Conservation (phyloP, 2,888 invertebrate species). For the Hirtodrosophila cameraria region DNA sequence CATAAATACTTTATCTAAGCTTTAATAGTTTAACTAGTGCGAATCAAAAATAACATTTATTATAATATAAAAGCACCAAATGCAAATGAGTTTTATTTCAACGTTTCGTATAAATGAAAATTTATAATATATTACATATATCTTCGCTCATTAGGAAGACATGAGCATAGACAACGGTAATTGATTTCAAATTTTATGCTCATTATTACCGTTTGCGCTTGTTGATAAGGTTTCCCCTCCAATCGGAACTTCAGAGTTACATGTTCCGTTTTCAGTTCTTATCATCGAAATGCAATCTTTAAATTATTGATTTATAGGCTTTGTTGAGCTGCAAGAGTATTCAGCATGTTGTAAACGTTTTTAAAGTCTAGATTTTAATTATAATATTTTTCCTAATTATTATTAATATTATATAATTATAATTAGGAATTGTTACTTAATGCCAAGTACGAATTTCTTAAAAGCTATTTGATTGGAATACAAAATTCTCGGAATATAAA, state of each 20-base stretch:
- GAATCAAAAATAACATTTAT: constrained; percentile 28
- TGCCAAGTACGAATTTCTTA: too few species aligned
- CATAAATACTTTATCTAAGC: constrained; percentile 69
- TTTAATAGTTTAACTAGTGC: constrained; percentile 75
- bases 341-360: too few species aligned
- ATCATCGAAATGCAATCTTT: background rate
- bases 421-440: too few species aligned
- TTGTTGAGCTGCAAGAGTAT: too few species aligned
- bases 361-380: background rate
- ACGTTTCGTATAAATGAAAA: background rate
- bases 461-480: too few species aligned
- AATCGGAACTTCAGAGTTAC: constrained; percentile 3
- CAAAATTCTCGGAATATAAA: too few species aligned
- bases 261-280: constrained; percentile 1
- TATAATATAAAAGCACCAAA: constrained; percentile 17
- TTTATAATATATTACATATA: background rate
- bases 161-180: background rate
- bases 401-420: too few species aligned
- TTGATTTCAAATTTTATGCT: background rate
- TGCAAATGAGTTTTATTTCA: constrained; percentile 1
- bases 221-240: background rate
- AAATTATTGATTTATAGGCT: too few species aligned
- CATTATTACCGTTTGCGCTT: background rate
- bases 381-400: background rate
- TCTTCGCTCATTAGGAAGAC: constrained; percentile 2